Evolutionary conservation across 2,888 invertebrate species (phyloP), one percentile per base, ranked within the genome.

Genomic region (Ectemnius lituratus): DNA sequence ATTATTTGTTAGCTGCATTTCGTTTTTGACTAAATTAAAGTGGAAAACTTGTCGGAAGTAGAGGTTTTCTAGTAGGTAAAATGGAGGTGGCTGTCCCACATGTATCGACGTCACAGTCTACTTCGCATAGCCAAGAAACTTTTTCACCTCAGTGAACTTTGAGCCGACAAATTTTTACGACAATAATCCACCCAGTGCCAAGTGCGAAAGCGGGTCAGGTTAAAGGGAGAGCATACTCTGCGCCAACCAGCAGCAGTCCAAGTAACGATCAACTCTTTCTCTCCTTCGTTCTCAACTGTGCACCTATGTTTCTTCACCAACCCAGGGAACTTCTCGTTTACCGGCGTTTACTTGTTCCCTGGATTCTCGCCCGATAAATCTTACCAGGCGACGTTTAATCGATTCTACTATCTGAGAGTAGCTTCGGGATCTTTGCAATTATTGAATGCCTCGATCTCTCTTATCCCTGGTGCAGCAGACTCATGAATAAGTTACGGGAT

Each of bases 131-230:
- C 52, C 37, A 37, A 37, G 52, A 16, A 16, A 52, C 4, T 52
- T 14, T 16, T 14, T 13, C 8, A 52, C 5, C 52, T 5, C 8
- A 14, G 52, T 16, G 13, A 52, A 52, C n/a, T 52, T 16, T 6
- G 37, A 37, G 14, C 16, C 2, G 16, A 52, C 16, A n/a, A 52
- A 52, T 52, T 52, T 52, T 52, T 52, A 8, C 16, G 52, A 52
- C 52, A 52, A 52, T 52, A 52, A 52, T 52, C 52, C 52, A 16
- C 6, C 6, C 37, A 1, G 52, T 52, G 52, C 52, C 16, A 52
- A 52, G 13, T 52, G 14, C 52, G 52, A 52, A 52, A 52, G 14
- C n/a, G 52, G 52, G 52, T 52, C 52, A 52, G n/a, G 52, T 52
- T 52, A 52, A 52, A 52, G 52, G 16, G 52, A 52, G 16, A 52